A percentile compares a stretch with the other conserved stretches of the same genome.
phyloP scores from a whole-genome alignment of 30 jellyfish, hydroid and myxozoan species.

The Turritopsis rubra region DNA sequence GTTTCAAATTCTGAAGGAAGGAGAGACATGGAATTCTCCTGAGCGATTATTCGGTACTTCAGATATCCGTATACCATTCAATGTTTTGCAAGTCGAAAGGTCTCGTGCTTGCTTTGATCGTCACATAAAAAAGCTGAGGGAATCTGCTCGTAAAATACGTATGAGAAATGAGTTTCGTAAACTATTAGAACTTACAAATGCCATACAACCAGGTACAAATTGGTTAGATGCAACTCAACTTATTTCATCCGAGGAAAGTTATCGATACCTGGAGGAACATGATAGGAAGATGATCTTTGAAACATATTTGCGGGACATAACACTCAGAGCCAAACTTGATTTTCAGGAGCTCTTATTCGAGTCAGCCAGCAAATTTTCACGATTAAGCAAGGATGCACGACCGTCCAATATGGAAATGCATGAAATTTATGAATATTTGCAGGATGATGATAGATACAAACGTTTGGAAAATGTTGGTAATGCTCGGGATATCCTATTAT shows the following conservation, averaged over 20 bases:
- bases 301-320: conserved; percentile 73
- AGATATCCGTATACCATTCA: conserved; percentile 81
- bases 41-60: conserved; percentile 55
- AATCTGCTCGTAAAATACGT: conserved; percentile 79
- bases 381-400: conserved; percentile 65
- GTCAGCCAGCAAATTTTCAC: conserved; percentile 83
- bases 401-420: conserved; percentile 92
- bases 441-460: conserved; percentile 73
- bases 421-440: conserved; percentile 58
- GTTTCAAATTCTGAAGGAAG: conserved; percentile 65
- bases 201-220: conserved; percentile 95
- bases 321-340: conserved; percentile 83
- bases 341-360: conserved; percentile 93
- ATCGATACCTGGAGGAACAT: conserved; percentile 74
- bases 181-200: conserved; percentile 63
- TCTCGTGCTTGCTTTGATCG: conserved; percentile 98
- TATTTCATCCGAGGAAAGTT: conserved; percentile 77
- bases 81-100: conserved; percentile 78
- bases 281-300: conserved; percentile 90
- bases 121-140: conserved; percentile 82
- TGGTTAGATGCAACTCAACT: conserved; percentile 94
- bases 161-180: conserved; percentile 88
- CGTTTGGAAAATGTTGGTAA: conserved; percentile 87
- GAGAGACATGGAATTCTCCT: conserved; percentile 80
- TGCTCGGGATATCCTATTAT: conserved; percentile 85